phyloP scores from a whole-genome alignment of 2,797 vertebrate genomes.

The Ptychadena robeensis region DNA sequence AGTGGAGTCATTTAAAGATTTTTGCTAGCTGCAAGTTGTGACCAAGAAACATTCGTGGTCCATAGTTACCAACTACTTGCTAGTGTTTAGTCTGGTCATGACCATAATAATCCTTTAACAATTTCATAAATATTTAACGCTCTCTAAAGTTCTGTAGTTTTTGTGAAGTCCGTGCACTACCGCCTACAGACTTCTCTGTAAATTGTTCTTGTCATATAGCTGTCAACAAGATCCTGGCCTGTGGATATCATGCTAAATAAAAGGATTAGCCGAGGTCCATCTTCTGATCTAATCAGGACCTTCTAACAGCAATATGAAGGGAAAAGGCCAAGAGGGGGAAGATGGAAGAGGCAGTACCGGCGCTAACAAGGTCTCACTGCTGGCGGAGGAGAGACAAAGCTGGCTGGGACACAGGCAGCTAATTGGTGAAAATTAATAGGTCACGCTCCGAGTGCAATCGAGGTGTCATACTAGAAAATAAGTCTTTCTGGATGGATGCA shows the following conservation, averaged over 20 bases:
- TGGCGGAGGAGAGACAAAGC: background rate
- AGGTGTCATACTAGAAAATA: background rate
- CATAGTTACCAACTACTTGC: too few species aligned
- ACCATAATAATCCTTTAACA: too few species aligned
- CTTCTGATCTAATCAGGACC: constrained; percentile 21
- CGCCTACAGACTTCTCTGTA: background rate
- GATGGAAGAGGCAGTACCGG: background rate
- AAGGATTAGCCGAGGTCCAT: background rate
- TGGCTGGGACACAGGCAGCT: background rate
- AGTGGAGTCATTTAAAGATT: too few species aligned
- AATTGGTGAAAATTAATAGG: background rate
- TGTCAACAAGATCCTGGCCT: background rate
- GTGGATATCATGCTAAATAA: background rate
- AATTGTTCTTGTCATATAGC: background rate
- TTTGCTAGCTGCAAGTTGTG: too few species aligned
- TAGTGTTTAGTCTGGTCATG: too few species aligned
- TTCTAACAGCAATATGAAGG: constrained; percentile 13
- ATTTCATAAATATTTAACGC: too few species aligned
- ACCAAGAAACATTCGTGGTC: too few species aligned
- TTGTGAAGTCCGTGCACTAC: background rate
- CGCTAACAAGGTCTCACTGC: background rate
- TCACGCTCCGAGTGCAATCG: background rate
- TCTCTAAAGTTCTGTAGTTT: too few species aligned
- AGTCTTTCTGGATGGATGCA: too few species aligned
- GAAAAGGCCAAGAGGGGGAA: constrained; percentile 30